A percentile compares a stretch with the other conserved stretches of the same genome.
These are phyloP conservation scores for Brachypteracias leptosomus DNA, from an alignment of 2,113 vertebrate species.

Conservation along the genomic window DNA sequence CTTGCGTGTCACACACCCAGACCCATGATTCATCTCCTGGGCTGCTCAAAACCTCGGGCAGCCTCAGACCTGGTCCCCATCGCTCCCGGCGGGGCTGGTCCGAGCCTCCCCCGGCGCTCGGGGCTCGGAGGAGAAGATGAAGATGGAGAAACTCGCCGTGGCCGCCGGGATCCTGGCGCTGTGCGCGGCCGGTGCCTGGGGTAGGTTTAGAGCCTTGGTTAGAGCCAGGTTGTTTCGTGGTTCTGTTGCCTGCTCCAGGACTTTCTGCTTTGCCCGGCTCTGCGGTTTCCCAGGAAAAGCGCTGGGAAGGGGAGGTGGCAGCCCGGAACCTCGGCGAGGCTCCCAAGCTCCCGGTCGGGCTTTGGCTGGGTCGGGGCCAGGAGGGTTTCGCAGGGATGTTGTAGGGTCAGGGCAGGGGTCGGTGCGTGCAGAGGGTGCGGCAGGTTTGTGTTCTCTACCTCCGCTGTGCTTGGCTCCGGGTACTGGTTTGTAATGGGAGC, in stretches of 20 bases:
- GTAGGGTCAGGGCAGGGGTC: neutral
- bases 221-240: neutral
- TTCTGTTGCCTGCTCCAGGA: neutral
- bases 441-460: neutral
- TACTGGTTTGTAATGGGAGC: neutral
- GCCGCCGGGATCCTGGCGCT: neutral
- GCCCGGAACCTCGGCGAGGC: rapidly evolving
- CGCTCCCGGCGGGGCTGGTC: neutral
- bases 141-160: neutral
- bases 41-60: neutral
- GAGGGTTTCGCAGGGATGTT: neutral
- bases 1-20: neutral
- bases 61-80: neutral
- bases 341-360: rapidly evolving
- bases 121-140: neutral
- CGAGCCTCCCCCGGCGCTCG: rapidly evolving
- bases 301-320: neutral
- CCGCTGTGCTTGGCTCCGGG: neutral
- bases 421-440: neutral
- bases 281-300: neutral
- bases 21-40: slow-evolving; percentile 26
- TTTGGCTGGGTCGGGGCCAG: rapidly evolving
- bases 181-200: neutral
- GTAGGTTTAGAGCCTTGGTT: slow-evolving; percentile 12
- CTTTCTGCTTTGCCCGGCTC: neutral